Conservation (phyloP, 1,140 invertebrate genomes). For the Pissodes strobi region DNA sequence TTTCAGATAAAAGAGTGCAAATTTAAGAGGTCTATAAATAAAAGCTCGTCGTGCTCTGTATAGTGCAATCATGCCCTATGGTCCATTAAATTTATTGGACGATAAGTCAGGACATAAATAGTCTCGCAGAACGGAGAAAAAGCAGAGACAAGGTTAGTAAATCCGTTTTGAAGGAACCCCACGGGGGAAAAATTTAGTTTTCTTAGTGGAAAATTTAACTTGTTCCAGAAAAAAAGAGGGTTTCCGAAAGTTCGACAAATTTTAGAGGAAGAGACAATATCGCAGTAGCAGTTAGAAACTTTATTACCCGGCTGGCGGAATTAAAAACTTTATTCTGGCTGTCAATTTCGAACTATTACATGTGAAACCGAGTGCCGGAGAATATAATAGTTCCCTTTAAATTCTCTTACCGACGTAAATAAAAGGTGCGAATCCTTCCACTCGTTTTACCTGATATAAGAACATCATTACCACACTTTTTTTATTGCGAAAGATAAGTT, state of each 20-base stretch:
- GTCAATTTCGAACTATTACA: no score
- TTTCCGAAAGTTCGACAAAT: neutral
- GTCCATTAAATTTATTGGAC: constrained; percentile 42
- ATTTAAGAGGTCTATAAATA: constrained; percentile 16
- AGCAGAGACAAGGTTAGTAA: constrained; percentile 28
- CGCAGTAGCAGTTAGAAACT: no score
- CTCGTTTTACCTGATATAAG: no score
- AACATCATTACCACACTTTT: no score
- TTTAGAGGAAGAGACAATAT: neutral
- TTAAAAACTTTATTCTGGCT: no score
- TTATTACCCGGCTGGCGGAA: no score
- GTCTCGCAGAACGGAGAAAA: constrained; percentile 23
- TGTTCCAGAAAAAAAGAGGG: neutral
- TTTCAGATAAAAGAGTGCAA: no score
- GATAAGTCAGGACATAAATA: constrained; percentile 40
- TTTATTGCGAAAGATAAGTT: no score
- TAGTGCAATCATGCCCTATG: constrained; percentile 37
- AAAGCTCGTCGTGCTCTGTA: constrained; percentile 3
- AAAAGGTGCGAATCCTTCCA: no score
- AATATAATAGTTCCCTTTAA: no score
- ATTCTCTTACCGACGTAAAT: no score
- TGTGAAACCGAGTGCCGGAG: no score
- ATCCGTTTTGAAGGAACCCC: constrained; percentile 31
- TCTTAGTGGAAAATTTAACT: constrained; percentile 8
- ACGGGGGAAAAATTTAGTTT: constrained; percentile 14